Base-by-base conservation (phyloP, 2,113 vertebrate genomes). In the Odontophorus gujanensis region DNA sequence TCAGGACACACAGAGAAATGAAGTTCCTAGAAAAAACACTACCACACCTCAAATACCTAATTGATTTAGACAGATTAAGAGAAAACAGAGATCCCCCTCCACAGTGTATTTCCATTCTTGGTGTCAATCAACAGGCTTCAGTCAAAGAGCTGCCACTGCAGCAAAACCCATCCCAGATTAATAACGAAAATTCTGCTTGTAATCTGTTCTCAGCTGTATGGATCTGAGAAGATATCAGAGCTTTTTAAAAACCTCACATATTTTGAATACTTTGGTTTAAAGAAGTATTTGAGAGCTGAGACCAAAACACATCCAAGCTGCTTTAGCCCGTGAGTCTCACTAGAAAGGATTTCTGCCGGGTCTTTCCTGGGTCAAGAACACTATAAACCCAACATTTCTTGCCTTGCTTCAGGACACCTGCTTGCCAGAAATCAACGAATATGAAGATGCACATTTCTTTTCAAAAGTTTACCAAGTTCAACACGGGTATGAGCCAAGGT, bases 1-100 rank as follows among this genome's bases (percentile, higher is more conserved):
- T 94, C 85, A 97, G 90, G 53, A 81, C 93, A 97, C 26, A 95
- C 96, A 96, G 96, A 97, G 90, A 95, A 97, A 94, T 90, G 58
- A 97, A 95, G 92, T 92, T 97, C 94, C 85, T 86, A 89, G 89
- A 81, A 98, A 97, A 94, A 85, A 90, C 76, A 95, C 36, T 13
- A 15, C 80, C 84, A 93, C 5, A 22, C 90, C 93, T 97, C 96
- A 96, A 93, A 93, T 68, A 53, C 63, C 47, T 93, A 97, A 97
- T 75, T 95, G 93, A 96, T 96, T 96, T 92, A 95, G 94, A 94
- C 88, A 96, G 84, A 67, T 90, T 89, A 94, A 94, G 91, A 43
- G 78, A 93, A 96, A 89, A 85, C 34, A 76, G 43, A 94, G 55
- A 88, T 58, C 85, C 71, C 71, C 71, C 68, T 96, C 92, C 90